A percentile compares a stretch with the other conserved stretches of the same genome.
Evolutionary conservation across 2,113 vertebrate genomes (phyloP).

Genomic region (Mus spicilegus): DNA sequence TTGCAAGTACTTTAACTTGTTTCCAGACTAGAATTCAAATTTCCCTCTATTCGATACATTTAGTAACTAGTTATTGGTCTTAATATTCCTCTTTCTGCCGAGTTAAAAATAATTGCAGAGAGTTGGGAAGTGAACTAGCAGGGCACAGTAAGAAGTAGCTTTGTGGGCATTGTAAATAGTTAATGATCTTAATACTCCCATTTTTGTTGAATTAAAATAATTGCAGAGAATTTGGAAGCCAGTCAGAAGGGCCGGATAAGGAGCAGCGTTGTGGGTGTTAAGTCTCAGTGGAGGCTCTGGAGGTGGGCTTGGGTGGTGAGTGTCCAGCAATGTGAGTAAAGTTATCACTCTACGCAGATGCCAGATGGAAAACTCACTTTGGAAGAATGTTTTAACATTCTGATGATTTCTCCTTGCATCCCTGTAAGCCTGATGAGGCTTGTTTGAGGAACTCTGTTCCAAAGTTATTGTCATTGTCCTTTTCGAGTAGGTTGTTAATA

Average conservation of each 20-base stretch:
- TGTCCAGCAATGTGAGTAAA: background rate
- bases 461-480: background rate
- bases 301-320: background rate
- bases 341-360: no score
- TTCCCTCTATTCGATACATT: background rate
- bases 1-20: constrained; percentile 10
- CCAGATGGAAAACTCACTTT: background rate
- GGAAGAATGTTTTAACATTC: background rate
- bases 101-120: background rate
- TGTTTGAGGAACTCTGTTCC: background rate
- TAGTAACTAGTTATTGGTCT: background rate
- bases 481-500: background rate
- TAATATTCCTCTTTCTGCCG: background rate
- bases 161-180: background rate
- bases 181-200: background rate
- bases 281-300: background rate
- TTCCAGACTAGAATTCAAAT: background rate
- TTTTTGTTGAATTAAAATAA: constrained; percentile 7
- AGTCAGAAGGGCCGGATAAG: background rate
- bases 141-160: background rate
- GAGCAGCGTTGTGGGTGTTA: background rate
- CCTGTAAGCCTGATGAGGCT: background rate
- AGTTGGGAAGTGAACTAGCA: background rate
- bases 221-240: background rate
- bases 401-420: background rate